Conservation (phyloP, 2,888 invertebrate genomes). For the Eupithecia centaureata region DNA sequence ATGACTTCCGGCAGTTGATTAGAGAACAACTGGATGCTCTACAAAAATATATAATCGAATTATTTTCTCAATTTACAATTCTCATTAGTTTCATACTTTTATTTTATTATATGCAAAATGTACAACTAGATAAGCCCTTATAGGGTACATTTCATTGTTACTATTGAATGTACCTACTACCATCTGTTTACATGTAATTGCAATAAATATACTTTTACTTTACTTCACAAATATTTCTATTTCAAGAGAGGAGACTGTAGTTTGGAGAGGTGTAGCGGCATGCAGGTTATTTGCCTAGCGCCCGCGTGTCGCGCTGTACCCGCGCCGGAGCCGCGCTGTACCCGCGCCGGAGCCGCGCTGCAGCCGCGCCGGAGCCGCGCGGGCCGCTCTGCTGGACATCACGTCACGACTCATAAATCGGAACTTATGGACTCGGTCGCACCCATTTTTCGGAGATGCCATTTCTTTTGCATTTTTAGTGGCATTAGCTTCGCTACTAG, state of each 20-base stretch:
- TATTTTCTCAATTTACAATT: background rate
- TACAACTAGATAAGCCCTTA: too few relatives aligned
- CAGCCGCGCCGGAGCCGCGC: constrained; percentile 6
- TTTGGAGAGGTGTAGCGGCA: background rate
- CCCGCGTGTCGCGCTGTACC: background rate
- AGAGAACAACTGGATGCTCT: background rate
- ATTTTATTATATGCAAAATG: too few relatives aligned
- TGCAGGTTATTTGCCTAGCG: background rate
- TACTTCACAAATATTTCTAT: background rate
- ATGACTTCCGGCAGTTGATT: background rate
- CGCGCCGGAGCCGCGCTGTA: constrained; percentile 10
- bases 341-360: background rate
- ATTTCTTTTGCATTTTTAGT: constrained; percentile 41
- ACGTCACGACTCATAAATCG: constrained; percentile 36
- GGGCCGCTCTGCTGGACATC: constrained; percentile 26
- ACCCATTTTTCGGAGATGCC: constrained; percentile 32
- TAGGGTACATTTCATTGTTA: too few relatives aligned
- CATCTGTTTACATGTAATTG: too few relatives aligned
- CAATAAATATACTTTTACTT: too few relatives aligned
- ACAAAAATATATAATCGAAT: background rate
- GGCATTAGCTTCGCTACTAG: constrained; percentile 33
- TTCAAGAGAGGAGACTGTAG: background rate
- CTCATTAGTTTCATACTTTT: too few relatives aligned
- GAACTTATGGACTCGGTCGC: constrained; percentile 37
- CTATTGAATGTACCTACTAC: too few relatives aligned